Evolutionary conservation across 2,797 vertebrate species (phyloP), one percentile per base, ranked within the genome.

Genomic region (Rhynchotus rufescens): DNA sequence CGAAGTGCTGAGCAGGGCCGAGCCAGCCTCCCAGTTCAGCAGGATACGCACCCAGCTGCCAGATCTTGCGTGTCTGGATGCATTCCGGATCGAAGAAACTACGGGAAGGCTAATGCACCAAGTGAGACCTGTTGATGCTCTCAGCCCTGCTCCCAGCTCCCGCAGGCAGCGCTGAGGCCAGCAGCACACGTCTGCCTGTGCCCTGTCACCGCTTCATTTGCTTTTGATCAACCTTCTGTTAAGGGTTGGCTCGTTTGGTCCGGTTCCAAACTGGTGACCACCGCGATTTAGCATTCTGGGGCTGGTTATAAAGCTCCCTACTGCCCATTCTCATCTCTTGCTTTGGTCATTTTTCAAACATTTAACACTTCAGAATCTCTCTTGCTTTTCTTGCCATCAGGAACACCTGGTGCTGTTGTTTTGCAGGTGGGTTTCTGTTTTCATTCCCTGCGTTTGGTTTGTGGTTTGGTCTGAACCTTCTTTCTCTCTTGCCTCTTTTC

Each of bases 21-120:
- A 61, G 9, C 34, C 0, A 0, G 26, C 12, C n/a, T 5, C 60
- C n/a, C 2, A 0, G 20, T 12, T 59, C 42, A 15, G 78, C 26
- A 28, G 2, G 42, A 13, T 3, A 4, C 0, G 0, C 1, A 68
- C 20, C 71, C 72, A 74, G 79, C 91, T 84, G 84, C 68, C 75
- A 20, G 1, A 3, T 0, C 4, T 1, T 25, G 67, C 16, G 25
- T 5, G 34, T 62, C 80, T 16, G 90, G 21, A 7, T n/a, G 2
- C n/a, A 67, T 44, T 16, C 44, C 44, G 44, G 15, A 17, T 44
- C 15, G 44, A 17, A 44, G 44, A 16, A 44, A 17, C 44, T 44
- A 8, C 15, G 16, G 44, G 44, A 17, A 44, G 44, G 44, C 44
- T 15, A 13, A 42, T 42, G 42, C 42, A 42, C 42, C 42, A 15